Evolutionary conservation across 2,888 invertebrate genomes (phyloP).

Genomic region (Tanytarsus gracilentus): DNA sequence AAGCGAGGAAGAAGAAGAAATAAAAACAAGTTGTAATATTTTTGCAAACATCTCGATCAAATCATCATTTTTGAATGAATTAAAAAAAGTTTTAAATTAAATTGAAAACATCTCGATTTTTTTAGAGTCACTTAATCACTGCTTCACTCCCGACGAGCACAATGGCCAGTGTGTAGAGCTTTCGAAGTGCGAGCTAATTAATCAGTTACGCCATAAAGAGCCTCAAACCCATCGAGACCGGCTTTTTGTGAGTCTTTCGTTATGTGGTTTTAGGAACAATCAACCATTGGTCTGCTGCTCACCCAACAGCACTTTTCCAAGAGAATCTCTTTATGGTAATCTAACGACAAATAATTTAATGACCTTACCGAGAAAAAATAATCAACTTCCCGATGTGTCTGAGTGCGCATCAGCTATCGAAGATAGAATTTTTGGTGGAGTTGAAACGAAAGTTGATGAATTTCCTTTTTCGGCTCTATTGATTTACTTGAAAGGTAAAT

Average conservation of each 20-base stretch:
- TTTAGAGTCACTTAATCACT: background rate
- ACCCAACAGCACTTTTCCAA: background rate
- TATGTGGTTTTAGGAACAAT: background rate
- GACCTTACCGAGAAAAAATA: background rate
- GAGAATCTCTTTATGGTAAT: background rate
- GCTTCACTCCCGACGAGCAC: slow-evolving; percentile 8
- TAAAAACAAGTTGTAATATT: no score
- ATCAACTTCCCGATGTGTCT: background rate
- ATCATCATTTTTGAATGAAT: no score
- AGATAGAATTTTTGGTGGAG: slow-evolving; percentile 43
- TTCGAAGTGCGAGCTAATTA: background rate
- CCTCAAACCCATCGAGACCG: background rate
- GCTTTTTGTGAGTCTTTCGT: background rate
- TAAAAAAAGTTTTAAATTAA: no score
- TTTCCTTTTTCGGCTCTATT: slow-evolving; percentile 50
- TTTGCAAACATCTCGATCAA: no score
- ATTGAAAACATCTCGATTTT: no score
- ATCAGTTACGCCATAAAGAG: background rate
- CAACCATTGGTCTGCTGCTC: slow-evolving; percentile 12
- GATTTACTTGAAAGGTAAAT: slow-evolving; percentile 49
- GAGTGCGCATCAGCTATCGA: slow-evolving; percentile 34
- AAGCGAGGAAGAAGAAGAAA: no score
- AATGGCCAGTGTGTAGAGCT: slow-evolving; percentile 1
- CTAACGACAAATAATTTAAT: background rate
- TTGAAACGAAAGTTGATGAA: slow-evolving; percentile 44